Conservation (phyloP, 2,888 invertebrate species). For the Cosmopolites sordidus region DNA sequence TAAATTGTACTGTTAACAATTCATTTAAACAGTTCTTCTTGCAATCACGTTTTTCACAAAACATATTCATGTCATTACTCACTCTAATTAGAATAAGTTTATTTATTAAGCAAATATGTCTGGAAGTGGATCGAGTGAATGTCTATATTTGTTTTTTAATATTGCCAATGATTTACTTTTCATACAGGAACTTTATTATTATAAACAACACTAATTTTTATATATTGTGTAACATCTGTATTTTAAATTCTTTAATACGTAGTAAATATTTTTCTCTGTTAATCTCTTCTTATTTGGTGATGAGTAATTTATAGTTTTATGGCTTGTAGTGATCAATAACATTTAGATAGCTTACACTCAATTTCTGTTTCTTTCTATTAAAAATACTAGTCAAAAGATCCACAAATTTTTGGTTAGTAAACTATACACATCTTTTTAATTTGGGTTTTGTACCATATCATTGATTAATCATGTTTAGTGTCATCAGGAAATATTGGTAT, state of each 20-base stretch:
- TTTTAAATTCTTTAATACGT: neutral
- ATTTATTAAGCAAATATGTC: conserved; percentile 13
- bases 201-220: no score
- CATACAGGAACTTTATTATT: neutral
- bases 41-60: neutral
- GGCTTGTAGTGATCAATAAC: conserved; percentile 13
- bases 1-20: neutral
- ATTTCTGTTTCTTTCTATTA: neutral
- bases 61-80: neutral
- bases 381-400: no score
- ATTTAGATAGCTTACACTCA: conserved; percentile 5
- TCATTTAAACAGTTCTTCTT: neutral
- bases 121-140: conserved; percentile 32
- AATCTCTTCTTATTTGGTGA: conserved; percentile 12
- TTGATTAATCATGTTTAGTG: no score
- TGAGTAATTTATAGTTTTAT: conserved; percentile 5
- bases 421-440: no score
- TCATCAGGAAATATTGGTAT: no score
- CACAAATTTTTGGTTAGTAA: no score
- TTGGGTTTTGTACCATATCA: no score
- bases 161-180: neutral
- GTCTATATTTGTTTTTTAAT: conserved; percentile 21
- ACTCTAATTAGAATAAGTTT: neutral
- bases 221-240: neutral
- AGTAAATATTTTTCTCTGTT: conserved; percentile 4